Base-by-base conservation (phyloP, 2,113 vertebrate species). In the Nyctibius bracteatus region DNA sequence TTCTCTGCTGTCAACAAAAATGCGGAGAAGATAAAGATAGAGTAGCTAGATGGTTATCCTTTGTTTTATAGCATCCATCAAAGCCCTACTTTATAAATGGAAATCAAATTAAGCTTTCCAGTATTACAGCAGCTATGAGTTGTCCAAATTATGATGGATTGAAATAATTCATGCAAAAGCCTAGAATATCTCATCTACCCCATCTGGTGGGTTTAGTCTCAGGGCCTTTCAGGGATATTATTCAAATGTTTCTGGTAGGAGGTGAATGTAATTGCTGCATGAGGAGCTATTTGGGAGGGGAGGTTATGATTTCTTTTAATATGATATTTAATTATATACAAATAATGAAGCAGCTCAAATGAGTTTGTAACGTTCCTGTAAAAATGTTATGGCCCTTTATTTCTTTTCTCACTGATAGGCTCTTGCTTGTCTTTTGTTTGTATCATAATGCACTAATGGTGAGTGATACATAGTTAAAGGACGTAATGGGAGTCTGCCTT, bases 81-180 rank as follows among this genome's bases (percentile, higher is more conserved):
- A 95, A 95, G 73, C 70, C 66, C 81, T 86, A 31, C 86, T 97
- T 94, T 94, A 90, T 91, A 91, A 89, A 92, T 1, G 14, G 83
- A 96, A 96, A 97, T 96, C 83, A 92, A 96, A 94, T 96, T 95
- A 95, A 81, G 93, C 86, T 95, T 91, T 92, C 86, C 86, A 89
- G 57, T 85, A 92, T 89, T 95, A 91, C 81, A 95, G 89, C 68
- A 95, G 81, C 88, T 88, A 91, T 86, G 86, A 94, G 72, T 95
- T 86, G 95, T 94, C 86, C 65, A 96, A 95, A 95, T 91, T 81
- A 94, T 96, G 95, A 97, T 91, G 91, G 83, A 95, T 94, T 96
- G 94, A 95, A 97, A 96, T 95, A 96, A 92, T 93, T 96, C 83
- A 91, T 93, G 67, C 80, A 81, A 90, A 96, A 95, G 83, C 88